Percentiles rank a stretch among this genome's conserved stretches.
These are phyloP conservation scores for Eugnorisma glareosa DNA, from an alignment of 2,888 invertebrate genomes.

Conservation along the genomic window DNA sequence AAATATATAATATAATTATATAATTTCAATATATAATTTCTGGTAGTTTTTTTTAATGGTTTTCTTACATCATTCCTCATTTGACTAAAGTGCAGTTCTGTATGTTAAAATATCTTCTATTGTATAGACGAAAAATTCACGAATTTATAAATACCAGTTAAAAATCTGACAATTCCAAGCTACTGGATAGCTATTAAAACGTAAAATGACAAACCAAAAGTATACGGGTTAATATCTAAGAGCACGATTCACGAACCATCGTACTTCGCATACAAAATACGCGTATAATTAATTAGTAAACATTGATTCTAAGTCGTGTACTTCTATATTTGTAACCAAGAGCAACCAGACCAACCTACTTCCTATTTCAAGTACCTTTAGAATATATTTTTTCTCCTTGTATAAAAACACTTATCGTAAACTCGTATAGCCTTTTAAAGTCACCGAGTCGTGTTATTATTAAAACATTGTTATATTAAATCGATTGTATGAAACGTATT, in stretches of 20 bases:
- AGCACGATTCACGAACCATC: slow-evolving; percentile 25
- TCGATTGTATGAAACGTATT: slow-evolving; percentile 29
- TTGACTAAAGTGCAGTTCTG: not conserved
- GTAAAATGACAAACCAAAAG: slow-evolving; percentile 19
- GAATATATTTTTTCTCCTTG: slow-evolving; percentile 20
- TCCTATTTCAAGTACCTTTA: slow-evolving; percentile 31
- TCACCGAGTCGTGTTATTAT: slow-evolving; percentile 25
- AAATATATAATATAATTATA: no score
- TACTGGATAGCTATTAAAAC: slow-evolving; percentile 12
- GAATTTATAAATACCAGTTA: not conserved
- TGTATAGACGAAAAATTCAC: not conserved
- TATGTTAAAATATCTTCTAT: not conserved
- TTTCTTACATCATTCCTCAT: not conserved
- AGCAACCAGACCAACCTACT: slow-evolving; percentile 23
- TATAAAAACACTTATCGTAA: slow-evolving; percentile 17
- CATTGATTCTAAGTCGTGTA: slow-evolving; percentile 43
- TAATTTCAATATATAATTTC: no score
- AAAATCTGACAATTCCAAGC: not conserved
- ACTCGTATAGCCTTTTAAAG: slow-evolving; percentile 23
- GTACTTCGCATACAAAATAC: slow-evolving; percentile 38
- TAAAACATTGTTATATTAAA: slow-evolving; percentile 12
- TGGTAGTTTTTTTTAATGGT: not conserved
- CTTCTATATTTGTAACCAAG: slow-evolving; percentile 30
- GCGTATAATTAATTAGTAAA: slow-evolving; percentile 34
- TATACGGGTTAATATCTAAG: slow-evolving; percentile 35